Conservation (phyloP, 2,888 invertebrate species). For the Teinopalpus imperialis region DNA sequence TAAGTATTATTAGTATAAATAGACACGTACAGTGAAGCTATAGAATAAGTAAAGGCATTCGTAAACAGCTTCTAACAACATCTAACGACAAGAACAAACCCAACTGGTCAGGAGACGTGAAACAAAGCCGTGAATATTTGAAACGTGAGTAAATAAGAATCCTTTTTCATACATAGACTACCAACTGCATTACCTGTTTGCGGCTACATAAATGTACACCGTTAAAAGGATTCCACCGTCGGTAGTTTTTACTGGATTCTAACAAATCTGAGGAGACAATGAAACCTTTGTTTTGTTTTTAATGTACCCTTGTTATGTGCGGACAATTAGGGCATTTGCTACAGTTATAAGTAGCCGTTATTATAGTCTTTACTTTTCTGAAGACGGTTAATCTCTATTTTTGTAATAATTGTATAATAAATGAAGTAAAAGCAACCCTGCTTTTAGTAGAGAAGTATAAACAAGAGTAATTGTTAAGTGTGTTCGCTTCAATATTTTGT, state of each 20-base stretch:
- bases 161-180: slow-evolving; percentile 21
- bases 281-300: slow-evolving; percentile 16
- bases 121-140: slow-evolving; percentile 11
- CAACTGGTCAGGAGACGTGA: slow-evolving; percentile 3
- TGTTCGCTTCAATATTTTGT: too few relatives aligned
- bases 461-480: too few relatives aligned
- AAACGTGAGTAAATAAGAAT: slow-evolving; percentile 22
- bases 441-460: too few relatives aligned
- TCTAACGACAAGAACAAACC: slow-evolving; percentile 17
- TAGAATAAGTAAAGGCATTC: not conserved
- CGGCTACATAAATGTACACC: slow-evolving; percentile 44
- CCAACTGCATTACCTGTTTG: slow-evolving; percentile 41
- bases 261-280: slow-evolving; percentile 31
- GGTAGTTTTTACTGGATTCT: slow-evolving; percentile 37
- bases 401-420: too few relatives aligned
- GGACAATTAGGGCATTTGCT: slow-evolving; percentile 10
- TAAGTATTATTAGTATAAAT: too few relatives aligned
- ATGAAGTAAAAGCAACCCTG: too few relatives aligned
- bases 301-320: slow-evolving; percentile 7
- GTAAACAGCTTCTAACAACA: slow-evolving; percentile 9
- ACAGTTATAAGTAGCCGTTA: not conserved
- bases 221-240: slow-evolving; percentile 47
- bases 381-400: too few relatives aligned
- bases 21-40: not conserved
- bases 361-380: too few relatives aligned